phyloP scores from a whole-genome alignment of 2,888 invertebrate genomes.

The Tricholauxania praeusta region DNA sequence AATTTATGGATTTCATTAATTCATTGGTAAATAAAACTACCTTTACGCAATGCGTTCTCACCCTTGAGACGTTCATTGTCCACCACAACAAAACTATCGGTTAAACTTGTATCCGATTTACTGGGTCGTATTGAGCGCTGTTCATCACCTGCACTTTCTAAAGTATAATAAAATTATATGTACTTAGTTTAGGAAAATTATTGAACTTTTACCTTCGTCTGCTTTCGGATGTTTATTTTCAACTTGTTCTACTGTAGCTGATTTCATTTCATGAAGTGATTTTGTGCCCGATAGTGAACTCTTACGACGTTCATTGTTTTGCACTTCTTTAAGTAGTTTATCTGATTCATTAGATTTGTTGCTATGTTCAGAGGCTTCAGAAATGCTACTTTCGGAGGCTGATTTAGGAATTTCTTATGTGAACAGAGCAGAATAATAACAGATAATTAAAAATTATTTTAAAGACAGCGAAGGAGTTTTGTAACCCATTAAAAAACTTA shows the following conservation, averaged over 20 bases:
- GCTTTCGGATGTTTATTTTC: conserved; percentile 45
- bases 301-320: conserved; percentile 56
- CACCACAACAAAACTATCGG: conserved; percentile 90
- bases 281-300: conserved; percentile 66
- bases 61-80: conserved; percentile 67
- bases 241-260: conserved; percentile 60
- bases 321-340: conserved; percentile 15
- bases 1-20: not conserved
- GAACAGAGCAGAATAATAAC: conserved; percentile 6
- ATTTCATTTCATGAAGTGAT: conserved; percentile 68
- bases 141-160: conserved; percentile 50
- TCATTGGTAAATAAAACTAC: conserved; percentile 46
- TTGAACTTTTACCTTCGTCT: conserved; percentile 49
- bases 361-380: conserved; percentile 78
- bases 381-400: conserved; percentile 89
- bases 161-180: conserved; percentile 34
- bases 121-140: conserved; percentile 83
- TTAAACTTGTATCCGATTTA: conserved; percentile 91
- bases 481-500: not conserved
- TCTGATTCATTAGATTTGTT: conserved; percentile 12
- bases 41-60: conserved; percentile 64
- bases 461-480: not conserved
- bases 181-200: not conserved
- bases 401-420: conserved; percentile 77
- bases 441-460: not conserved